A percentile compares a stretch with the other conserved stretches of the same genome.
These are phyloP conservation scores for Perizoma affinitatum DNA, from an alignment of 2,888 invertebrate genomes.

Conservation along the genomic window DNA sequence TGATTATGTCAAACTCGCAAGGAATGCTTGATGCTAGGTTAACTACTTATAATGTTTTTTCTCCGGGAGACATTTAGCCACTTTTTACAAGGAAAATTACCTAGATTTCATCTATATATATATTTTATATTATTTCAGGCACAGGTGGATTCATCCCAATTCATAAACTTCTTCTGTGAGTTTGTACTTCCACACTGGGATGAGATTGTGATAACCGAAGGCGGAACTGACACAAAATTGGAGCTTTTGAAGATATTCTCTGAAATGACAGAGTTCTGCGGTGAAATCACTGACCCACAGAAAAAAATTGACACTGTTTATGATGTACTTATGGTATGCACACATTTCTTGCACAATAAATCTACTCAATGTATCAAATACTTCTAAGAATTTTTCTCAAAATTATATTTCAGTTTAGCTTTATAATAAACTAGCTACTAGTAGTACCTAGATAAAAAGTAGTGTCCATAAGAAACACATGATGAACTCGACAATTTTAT, in stretches of 20 bases:
- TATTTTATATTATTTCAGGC: constrained; percentile 78
- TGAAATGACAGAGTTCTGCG: constrained; percentile 91
- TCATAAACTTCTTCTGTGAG: constrained; percentile 92
- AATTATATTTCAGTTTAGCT: too few species aligned
- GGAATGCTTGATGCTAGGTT: too few species aligned
- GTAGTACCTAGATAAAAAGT: too few species aligned
- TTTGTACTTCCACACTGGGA: constrained; percentile 91
- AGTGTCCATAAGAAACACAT: too few species aligned
- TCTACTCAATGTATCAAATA: neutral
- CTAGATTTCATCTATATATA: neutral
- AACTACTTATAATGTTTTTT: too few species aligned
- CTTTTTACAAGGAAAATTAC: too few species aligned
- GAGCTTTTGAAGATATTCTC: constrained; percentile 94
- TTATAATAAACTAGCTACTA: too few species aligned
- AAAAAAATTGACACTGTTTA: constrained; percentile 90
- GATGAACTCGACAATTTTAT: too few species aligned
- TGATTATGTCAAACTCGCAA: neutral
- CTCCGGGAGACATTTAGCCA: too few species aligned
- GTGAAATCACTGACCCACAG: constrained; percentile 89
- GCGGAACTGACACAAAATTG: constrained; percentile 86
- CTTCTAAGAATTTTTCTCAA: too few species aligned
- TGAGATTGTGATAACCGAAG: constrained; percentile 85
- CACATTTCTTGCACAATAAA: too few species aligned
- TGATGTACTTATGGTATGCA: constrained; percentile 89
- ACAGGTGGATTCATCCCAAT: constrained; percentile 93